These are phyloP conservation scores for Sesamia inferens DNA, from an alignment of 2,888 invertebrate genomes.

Conservation along the genomic window DNA sequence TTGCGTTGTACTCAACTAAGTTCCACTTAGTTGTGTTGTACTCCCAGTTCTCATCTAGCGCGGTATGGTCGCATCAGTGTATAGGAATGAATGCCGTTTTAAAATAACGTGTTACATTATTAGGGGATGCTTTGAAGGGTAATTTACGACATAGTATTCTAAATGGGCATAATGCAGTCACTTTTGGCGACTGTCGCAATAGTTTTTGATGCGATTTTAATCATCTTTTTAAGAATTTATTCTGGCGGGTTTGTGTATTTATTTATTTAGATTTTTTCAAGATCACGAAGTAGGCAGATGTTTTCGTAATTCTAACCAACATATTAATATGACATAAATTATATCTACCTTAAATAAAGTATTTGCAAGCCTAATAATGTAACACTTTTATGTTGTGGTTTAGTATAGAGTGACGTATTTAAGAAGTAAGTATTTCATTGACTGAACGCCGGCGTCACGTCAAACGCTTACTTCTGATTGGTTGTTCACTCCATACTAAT, in stretches of 20 bases:
- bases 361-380: constrained; percentile 13
- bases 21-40: constrained; percentile 31
- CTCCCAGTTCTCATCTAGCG: constrained; percentile 28
- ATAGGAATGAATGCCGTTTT: constrained; percentile 17
- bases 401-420: constrained; percentile 38
- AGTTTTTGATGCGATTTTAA: background rate
- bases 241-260: background rate
- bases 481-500: constrained; percentile 40
- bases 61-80: constrained; percentile 31
- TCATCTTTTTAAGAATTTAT: background rate
- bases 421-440: constrained; percentile 19
- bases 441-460: constrained; percentile 12
- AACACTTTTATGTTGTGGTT: constrained; percentile 7
- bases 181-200: background rate
- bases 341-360: too few species aligned
- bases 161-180: background rate
- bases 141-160: constrained; percentile 10
- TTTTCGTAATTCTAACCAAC: background rate
- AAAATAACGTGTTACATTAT: constrained; percentile 17
- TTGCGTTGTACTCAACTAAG: constrained; percentile 35
- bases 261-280: background rate
- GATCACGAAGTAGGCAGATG: background rate
- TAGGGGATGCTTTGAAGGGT: constrained; percentile 9
- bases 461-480: constrained; percentile 29
- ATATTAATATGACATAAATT: constrained; percentile 20